These are phyloP conservation scores for Salminus brasiliensis DNA, from an alignment of 2,113 vertebrate species.

Conservation along the genomic window DNA sequence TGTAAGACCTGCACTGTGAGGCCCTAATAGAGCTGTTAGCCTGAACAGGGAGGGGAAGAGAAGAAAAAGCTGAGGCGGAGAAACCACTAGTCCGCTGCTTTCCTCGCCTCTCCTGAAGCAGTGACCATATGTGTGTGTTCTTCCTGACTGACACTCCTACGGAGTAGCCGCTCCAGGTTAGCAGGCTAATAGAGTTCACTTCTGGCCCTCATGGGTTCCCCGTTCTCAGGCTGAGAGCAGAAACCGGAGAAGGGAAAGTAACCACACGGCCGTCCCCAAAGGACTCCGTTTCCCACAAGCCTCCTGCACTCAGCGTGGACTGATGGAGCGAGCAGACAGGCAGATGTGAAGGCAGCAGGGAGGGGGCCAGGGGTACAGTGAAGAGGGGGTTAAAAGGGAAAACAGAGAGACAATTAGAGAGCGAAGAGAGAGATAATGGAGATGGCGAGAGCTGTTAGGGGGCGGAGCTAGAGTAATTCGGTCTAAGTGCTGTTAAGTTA, in stretches of 20 bases:
- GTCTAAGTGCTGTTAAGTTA: not conserved
- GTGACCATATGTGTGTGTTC: conserved; percentile 61
- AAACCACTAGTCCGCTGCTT: not conserved
- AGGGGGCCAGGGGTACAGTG: not conserved
- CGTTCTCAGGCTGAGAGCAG: conserved; percentile 38
- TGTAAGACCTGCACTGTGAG: not conserved
- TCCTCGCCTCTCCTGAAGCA: conserved; percentile 48
- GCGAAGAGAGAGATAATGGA: conserved; percentile 9
- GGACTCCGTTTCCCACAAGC: conserved; percentile 59
- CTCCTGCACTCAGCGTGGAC: conserved; percentile 40
- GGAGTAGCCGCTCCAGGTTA: conserved; percentile 21
- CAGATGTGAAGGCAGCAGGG: conserved; percentile 22
- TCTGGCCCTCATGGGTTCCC: not conserved
- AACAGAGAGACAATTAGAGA: not conserved
- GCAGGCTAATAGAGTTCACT: conserved; percentile 43
- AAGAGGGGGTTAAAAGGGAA: conserved; percentile 10
- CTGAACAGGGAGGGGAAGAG: not conserved
- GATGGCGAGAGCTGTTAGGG: not conserved
- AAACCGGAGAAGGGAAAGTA: conserved; percentile 57
- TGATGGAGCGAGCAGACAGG: conserved; percentile 53
- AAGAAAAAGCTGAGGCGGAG: not conserved
- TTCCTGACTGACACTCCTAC: conserved; percentile 11
- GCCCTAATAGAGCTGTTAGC: conserved; percentile 31
- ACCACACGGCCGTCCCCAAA: conserved; percentile 52
- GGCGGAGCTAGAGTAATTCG: conserved; percentile 1